phyloP scores from a whole-genome alignment of 2,113 vertebrate species.

The Probosciger aterrimus region DNA sequence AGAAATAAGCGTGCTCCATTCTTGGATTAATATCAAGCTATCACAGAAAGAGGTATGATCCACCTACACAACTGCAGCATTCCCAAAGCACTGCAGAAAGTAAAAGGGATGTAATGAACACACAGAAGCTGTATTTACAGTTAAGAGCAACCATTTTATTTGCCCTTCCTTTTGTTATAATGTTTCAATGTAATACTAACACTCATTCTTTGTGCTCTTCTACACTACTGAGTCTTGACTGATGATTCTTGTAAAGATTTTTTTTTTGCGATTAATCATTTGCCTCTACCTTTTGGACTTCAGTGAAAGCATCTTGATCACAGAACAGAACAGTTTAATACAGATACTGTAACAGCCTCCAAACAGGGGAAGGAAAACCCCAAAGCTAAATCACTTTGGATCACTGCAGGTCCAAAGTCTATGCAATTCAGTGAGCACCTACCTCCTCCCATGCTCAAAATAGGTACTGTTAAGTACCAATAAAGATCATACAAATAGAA shows the following conservation, averaged over 20 bases:
- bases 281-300: not conserved
- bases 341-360: not conserved
- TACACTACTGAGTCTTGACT: not conserved
- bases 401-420: not conserved
- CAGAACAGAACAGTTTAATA: not conserved
- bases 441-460: not conserved
- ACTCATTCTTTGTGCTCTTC: not conserved
- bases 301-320: not conserved
- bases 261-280: not conserved
- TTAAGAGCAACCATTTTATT: not conserved
- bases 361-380: accelerated
- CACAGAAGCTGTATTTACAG: not conserved
- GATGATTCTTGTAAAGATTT: not conserved
- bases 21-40: not conserved
- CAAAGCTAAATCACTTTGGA: not conserved
- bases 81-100: not conserved
- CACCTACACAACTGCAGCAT: not conserved
- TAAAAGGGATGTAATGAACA: not conserved
- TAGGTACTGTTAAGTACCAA: accelerated
- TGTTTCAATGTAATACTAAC: not conserved
- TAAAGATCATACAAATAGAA: not conserved
- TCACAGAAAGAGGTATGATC: not conserved
- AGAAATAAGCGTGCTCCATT: accelerated
- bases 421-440: not conserved
- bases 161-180: not conserved